Evolutionary conservation across 2,888 invertebrate species (phyloP).

Genomic region (Xanthia icteritia): DNA sequence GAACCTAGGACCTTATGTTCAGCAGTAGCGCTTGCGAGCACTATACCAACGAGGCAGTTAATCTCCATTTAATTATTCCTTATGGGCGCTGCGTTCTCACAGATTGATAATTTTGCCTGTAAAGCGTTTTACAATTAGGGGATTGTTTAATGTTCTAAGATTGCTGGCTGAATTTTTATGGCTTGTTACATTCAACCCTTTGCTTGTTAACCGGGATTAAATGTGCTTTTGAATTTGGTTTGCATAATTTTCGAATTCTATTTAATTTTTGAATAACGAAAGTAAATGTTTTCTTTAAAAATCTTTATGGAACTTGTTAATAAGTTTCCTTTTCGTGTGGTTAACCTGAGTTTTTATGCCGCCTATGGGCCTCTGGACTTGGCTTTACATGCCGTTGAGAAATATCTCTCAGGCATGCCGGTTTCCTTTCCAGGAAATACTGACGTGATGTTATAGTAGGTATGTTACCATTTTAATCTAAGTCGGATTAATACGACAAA

Average conservation of each 20-base stretch:
- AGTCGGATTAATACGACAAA: too few species aligned
- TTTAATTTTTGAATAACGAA: slow-evolving; percentile 20
- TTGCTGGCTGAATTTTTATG: slow-evolving; percentile 71
- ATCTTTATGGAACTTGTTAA: background rate
- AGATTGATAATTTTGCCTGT: slow-evolving; percentile 60
- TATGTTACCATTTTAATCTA: too few species aligned
- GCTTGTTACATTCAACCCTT: slow-evolving; percentile 70
- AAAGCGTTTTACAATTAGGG: slow-evolving; percentile 70
- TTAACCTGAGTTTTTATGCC: too few species aligned
- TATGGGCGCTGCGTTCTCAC: slow-evolving; percentile 33
- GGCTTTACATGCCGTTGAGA: too few species aligned
- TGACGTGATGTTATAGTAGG: too few species aligned
- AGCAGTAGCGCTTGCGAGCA: background rate
- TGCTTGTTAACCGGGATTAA: slow-evolving; percentile 52
- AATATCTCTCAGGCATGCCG: too few species aligned
- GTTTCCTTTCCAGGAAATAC: too few species aligned
- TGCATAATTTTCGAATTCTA: slow-evolving; percentile 40
- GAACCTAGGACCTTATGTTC: background rate
- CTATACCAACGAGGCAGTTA: background rate
- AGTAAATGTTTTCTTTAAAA: background rate
- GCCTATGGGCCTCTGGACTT: too few species aligned
- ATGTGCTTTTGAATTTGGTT: slow-evolving; percentile 47
- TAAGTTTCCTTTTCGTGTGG: too few species aligned
- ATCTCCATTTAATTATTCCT: slow-evolving; percentile 13
- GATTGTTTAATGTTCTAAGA: slow-evolving; percentile 60